A percentile compares a stretch with the other conserved stretches of the same genome.
phyloP scores from a whole-genome alignment of 2,797 vertebrate genomes.

The Enteromius viviparus region DNA sequence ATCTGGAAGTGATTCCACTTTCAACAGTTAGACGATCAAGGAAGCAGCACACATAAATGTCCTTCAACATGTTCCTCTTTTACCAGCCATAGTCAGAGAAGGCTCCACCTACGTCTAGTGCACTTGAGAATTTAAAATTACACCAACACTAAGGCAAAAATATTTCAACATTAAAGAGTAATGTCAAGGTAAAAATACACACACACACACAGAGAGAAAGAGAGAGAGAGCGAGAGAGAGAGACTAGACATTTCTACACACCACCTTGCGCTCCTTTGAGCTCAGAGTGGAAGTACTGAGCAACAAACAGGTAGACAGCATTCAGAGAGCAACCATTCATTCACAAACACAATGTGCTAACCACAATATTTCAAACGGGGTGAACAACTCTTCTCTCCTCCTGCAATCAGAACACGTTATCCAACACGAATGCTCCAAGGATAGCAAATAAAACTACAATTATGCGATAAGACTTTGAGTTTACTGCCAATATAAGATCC shows the following conservation, averaged over 20 bases:
- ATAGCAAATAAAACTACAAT: conserved; percentile 18
- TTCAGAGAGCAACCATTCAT: not conserved
- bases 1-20: not conserved
- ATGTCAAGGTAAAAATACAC: conserved; percentile 23
- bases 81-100: not conserved
- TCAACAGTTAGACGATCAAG: not conserved
- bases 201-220: not conserved
- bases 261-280: not conserved
- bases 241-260: conserved; percentile 12
- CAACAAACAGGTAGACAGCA: conserved; percentile 5
- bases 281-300: conserved; percentile 15
- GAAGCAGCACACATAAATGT: not conserved
- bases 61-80: not conserved
- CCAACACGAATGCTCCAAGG: not conserved
- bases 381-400: not conserved
- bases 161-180: conserved; percentile 12
- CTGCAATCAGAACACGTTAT: conserved; percentile 3
- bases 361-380: conserved; percentile 13
- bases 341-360: not conserved
- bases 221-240: not conserved
- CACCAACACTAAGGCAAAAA: conserved; percentile 15
- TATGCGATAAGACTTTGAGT: not conserved
- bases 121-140: conserved; percentile 18
- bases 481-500: not conserved
- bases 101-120: not conserved